Base-by-base conservation (phyloP, 2,888 invertebrate species). In the Saturnia japonica region DNA sequence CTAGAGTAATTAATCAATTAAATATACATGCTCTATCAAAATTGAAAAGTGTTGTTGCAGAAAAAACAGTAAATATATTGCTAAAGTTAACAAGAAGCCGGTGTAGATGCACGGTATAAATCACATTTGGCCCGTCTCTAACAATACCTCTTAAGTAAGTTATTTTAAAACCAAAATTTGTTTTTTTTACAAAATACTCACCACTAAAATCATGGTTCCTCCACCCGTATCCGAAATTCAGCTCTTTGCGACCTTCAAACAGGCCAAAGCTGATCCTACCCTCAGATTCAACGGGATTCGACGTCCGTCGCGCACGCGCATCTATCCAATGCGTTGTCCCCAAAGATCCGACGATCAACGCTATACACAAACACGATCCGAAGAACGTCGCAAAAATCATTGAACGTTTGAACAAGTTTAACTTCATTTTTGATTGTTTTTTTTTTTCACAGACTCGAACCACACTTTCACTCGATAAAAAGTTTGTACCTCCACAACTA, bases 281-380 rank as follows among this genome's bases (percentile, higher is more conserved):
- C 69, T 96, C 96, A 64, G 96, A 96, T 72, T 95, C 95, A 68
- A 95, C 88, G 0, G 96, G 95, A 81, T 96, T 96, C 11, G 95
- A 95, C 0, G 95, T 95, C 77, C 96, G 88, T 77, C 95, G 94
- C 6, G 97, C 97, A 68, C 95, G 94, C 1, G 97, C 97, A 75
- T 96, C 96, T 57, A 97, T 95, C 98, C 98, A 98, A 81, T 96
- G 96, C 77, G 97, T 96, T 7, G 98, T 98, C 1, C 97, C 97
- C 75, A 98, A 90, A n/a, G 97, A 96, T 57, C 97, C 97, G 19
- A 97, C 96, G 11, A 97, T 94, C 76, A 98, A 90, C 45, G 96
- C 97, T 74, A 97, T 96, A 76, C 96, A 96, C 75, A 97, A 89
- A 85, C 97, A 96, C 73, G 97, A 96, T 25, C 97, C 95, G 80